Conservation (phyloP, 2,113 vertebrate genomes). For the Edolisoma coerulescens region DNA sequence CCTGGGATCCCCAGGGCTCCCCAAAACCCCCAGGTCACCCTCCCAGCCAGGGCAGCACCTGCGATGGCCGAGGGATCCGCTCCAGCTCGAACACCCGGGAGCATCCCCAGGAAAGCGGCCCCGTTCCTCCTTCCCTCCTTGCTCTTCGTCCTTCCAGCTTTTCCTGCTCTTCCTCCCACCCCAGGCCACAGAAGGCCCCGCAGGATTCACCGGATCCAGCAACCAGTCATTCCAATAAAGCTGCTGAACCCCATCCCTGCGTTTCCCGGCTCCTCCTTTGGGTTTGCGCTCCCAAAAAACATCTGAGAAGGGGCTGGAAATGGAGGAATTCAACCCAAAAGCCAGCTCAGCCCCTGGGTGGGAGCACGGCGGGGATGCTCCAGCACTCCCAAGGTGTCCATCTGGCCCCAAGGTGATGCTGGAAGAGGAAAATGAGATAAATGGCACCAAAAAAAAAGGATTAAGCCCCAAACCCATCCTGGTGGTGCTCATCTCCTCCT, state of each 20-base stretch:
- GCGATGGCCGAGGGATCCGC: fast-evolving
- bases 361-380: background rate
- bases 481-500: background rate
- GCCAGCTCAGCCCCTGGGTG: background rate
- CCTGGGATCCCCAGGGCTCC: background rate
- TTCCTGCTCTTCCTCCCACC: background rate
- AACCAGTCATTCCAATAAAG: background rate
- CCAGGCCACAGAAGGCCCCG: fast-evolving
- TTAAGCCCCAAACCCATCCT: background rate
- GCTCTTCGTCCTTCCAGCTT: background rate
- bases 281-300: background rate
- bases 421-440: background rate
- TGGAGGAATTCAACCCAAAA: background rate
- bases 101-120: background rate
- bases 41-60: background rate
- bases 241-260: background rate
- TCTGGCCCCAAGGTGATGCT: fast-evolving
- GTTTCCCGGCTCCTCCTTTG: background rate
- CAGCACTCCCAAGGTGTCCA: background rate
- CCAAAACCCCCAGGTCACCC: fast-evolving
- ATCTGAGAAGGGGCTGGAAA: background rate
- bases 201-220: background rate
- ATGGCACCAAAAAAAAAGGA: background rate
- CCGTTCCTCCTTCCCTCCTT: fast-evolving
- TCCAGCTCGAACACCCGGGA: fast-evolving